Base-by-base conservation (phyloP, 2,888 invertebrate genomes). In the Hypolimnas misippus region DNA sequence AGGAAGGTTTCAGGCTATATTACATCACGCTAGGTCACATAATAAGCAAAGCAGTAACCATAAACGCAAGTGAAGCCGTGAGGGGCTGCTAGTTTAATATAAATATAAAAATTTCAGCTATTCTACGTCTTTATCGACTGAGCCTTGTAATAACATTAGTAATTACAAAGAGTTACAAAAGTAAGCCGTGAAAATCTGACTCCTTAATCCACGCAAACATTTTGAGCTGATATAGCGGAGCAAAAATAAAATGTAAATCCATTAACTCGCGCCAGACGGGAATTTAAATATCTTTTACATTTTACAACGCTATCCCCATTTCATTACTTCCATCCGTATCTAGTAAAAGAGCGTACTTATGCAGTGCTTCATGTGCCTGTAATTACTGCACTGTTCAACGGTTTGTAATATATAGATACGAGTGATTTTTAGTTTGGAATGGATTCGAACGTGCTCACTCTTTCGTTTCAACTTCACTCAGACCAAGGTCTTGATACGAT, bases 321-420 rank as follows among this genome's bases (percentile, higher is more conserved):
- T 52, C 49, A 49, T 58, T 44, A 44, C 29, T 29, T 46, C 16
- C 57, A 38, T 49, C 58, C 35, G 31, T 51, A 21, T 16, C 40
- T 19, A 2, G 31, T 17, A 33, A 49, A 14, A 52, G 58, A 16
- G 44, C 14, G 52, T 25, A 35, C 58, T 58, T 25, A 35, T 38
- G 3, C 3, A 19, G 52, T 33, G 21, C 58, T 51, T 16, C 19
- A 14, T 44, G 19, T 33, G 52, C 29, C 44, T 14, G 42, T 52
- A 44, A 58, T 58, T 52, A 52, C 58, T 25, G 19, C 14, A 50
- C 17, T 40, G 31, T 58, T 58, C 57, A 51, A 12, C 19, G 40
- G 19, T 46, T n/a, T 4, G 49, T 14, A 21, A 5, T 25, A 46
- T 46, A n/a, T 10, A 14, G 7, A 5, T 6, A 17, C 10, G 49